Evolutionary conservation across 64 coral and sea anemone genomes (phyloP), one percentile per base, ranked within the genome.

Genomic region (Hydrozoanthus tunicans): DNA sequence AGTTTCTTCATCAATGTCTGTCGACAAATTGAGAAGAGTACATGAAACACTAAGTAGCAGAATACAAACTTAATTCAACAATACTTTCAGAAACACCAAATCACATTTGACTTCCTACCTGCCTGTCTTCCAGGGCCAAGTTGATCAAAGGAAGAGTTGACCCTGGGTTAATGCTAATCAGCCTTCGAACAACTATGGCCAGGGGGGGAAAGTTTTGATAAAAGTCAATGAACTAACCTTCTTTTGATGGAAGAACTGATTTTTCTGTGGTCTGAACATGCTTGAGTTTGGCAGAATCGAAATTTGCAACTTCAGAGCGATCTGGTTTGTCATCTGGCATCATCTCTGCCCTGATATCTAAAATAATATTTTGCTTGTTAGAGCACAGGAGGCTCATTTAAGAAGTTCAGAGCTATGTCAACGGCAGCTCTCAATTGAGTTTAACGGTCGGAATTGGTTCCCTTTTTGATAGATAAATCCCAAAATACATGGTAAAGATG

Each of bases 261-360:
- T 85, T 85, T n/a, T 85, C 82, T 57, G 54, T 43, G 10, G 82
- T 85, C 70, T 85, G 64, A 57, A 85, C 82, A 69, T 85, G 82
- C 51, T 85, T 85, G 8, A 85, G 53, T 65, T 85, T 85, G 24
- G 82, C 6, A 24, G 82, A 70, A 85, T 85, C 82, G 70, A 85
- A 85, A 4, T 56, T 23, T 57, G 82, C 64, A 85, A 85, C 64
- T 7, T 85, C 82, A 56, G 82, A 85, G 27, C 82, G 82, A 71
- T 85, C 82, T 3, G 82, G 82, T 65, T 70, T 70, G 70, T 63
- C 56, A 51, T 85, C 82, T 9, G 82, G 82, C 82, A 70, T 85
- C 82, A 85, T 85, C 70, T 85, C 82, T 53, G 68, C 51, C 70
- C 82, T 53, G 59, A 80, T 53, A 15, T 53, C 78, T 80, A 56